Percentiles rank a stretch among this genome's conserved stretches.
These are phyloP conservation scores for Chrysaora quinquecirrha DNA, from an alignment of 30 jellyfish, hydroid and myxozoan species.

Conservation along the genomic window DNA sequence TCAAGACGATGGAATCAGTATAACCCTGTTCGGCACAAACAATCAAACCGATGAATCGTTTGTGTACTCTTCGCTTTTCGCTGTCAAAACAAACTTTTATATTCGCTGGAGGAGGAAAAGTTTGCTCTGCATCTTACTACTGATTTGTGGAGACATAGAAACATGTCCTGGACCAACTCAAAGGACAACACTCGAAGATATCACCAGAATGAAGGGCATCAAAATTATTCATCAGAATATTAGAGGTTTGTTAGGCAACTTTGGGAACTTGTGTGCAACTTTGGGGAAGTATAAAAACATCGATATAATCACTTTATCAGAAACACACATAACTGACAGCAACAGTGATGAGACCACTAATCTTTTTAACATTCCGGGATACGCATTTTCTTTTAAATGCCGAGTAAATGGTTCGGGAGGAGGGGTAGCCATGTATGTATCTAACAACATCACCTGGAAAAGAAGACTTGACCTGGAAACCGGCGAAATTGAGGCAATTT, in stretches of 20 bases:
- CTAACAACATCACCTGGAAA: no score
- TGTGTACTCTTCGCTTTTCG: conserved; percentile 19
- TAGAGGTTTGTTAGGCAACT: no score
- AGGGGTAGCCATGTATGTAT: no score
- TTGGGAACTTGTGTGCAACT: no score
- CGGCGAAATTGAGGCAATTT: no score
- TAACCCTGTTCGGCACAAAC: conserved; percentile 13
- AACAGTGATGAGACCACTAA: no score
- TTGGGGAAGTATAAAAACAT: conserved; percentile 8
- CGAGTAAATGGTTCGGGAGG: no score
- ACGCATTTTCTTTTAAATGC: no score
- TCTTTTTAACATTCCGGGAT: no score
- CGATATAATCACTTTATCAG: conserved; percentile 28
- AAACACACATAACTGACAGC: no score
- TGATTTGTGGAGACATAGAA: conserved; percentile 22
- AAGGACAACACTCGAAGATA: conserved; percentile 11
- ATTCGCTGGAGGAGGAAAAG: conserved; percentile 24
- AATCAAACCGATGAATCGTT: conserved; percentile 28
- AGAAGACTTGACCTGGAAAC: no score
- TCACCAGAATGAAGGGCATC: conserved; percentile 31
- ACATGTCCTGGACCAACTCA: conserved; percentile 23
- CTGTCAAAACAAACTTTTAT: conserved; percentile 12
- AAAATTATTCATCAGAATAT: conserved; percentile 42
- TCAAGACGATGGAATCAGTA: conserved; percentile 27
- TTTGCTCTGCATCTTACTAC: conserved; percentile 20